These are phyloP conservation scores for Marmota flaviventris DNA, from an alignment of 2,113 vertebrate genomes.

Conservation along the genomic window DNA sequence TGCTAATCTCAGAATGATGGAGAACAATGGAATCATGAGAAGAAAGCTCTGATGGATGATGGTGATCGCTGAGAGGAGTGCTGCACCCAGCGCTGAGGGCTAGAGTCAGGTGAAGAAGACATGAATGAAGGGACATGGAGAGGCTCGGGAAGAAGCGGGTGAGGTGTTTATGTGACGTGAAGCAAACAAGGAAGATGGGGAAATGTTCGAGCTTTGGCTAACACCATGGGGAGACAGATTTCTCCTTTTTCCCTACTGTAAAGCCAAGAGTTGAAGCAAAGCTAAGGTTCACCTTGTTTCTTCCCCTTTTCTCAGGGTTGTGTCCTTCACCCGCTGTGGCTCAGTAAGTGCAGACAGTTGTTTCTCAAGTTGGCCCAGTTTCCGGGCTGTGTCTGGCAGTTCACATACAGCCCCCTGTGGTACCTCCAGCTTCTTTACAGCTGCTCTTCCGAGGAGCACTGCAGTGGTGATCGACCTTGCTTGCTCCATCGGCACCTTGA, in stretches of 20 bases:
- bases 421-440: background rate
- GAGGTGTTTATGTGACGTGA: background rate
- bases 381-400: background rate
- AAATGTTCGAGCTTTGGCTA: background rate
- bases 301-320: background rate
- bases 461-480: background rate
- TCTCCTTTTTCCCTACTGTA: background rate
- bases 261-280: constrained; percentile 66
- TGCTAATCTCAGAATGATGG: background rate
- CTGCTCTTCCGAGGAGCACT: fast-evolving
- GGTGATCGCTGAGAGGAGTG: background rate
- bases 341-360: background rate
- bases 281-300: fast-evolving
- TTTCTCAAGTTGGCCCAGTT: background rate
- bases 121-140: background rate
- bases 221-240: background rate
- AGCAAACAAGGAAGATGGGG: background rate
- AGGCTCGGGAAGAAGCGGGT: background rate
- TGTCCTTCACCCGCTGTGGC: fast-evolving
- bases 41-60: background rate
- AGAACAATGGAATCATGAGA: background rate
- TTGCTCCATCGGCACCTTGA: background rate
- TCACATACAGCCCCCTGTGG: background rate
- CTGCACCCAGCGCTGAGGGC: background rate
- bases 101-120: background rate